Evolutionary conservation across 2,797 vertebrate genomes (phyloP).

Genomic region (Muscicapa comitata): DNA sequence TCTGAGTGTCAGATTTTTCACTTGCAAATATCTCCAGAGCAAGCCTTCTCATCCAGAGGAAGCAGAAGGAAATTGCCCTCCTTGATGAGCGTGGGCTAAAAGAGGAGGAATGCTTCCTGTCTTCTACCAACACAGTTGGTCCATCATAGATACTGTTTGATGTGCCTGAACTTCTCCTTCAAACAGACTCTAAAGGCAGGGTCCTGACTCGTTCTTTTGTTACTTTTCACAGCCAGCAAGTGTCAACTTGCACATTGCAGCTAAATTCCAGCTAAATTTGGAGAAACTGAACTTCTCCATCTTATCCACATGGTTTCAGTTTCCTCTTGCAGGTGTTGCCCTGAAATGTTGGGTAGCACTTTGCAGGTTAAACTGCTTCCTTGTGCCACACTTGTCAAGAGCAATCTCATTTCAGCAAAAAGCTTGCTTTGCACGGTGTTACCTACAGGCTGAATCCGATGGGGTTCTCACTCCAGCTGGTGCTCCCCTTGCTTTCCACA

Average conservation of each 20-base stretch:
- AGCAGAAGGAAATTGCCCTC: slow-evolving; percentile 24
- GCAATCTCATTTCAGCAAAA: background rate
- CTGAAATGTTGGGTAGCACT: background rate
- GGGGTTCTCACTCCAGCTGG: background rate
- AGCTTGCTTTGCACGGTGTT: rapidly evolving
- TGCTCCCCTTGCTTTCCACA: background rate
- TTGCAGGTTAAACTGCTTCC: background rate
- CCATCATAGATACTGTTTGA: background rate
- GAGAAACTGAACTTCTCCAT: background rate
- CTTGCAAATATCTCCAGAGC: slow-evolving; percentile 8
- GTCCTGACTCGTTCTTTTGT: background rate
- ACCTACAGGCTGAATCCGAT: background rate
- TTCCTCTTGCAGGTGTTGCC: background rate
- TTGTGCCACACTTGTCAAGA: background rate
- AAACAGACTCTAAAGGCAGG: background rate
- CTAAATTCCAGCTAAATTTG: background rate
- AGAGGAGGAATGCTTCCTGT: background rate
- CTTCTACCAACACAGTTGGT: background rate
- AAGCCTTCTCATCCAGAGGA: background rate
- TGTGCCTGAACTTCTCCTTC: slow-evolving; percentile 19
- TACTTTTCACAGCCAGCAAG: slow-evolving; percentile 2
- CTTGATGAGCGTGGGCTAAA: background rate
- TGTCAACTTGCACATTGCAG: background rate
- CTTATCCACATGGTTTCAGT: background rate
- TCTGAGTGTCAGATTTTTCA: slow-evolving; percentile 25